Evolutionary conservation across 2,797 vertebrate species (phyloP).

Genomic region (Moxostoma hubbsi): DNA sequence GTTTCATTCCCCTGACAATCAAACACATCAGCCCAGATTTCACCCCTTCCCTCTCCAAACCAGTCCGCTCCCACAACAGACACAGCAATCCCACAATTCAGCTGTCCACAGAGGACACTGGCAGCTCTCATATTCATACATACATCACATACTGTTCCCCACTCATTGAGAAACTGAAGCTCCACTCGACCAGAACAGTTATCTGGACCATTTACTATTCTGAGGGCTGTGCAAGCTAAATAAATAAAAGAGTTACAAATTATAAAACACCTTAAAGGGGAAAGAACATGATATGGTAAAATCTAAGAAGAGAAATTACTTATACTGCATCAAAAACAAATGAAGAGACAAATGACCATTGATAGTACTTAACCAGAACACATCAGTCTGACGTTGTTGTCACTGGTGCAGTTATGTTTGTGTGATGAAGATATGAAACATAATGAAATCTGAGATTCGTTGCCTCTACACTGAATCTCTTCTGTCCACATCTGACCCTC

Average conservation of each 20-base stretch:
- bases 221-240: not conserved
- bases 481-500: no score
- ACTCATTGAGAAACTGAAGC: not conserved
- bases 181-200: not conserved
- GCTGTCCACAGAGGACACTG: conserved; percentile 48
- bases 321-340: no score
- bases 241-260: not conserved
- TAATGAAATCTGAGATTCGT: conserved; percentile 45
- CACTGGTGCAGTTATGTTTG: no score
- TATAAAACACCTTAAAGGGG: not conserved
- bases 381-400: no score
- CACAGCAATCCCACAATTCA: conserved; percentile 53
- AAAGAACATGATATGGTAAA: no score
- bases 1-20: conserved; percentile 48
- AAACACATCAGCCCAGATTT: conserved; percentile 50
- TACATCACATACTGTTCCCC: conserved; percentile 53
- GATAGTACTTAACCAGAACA: no score
- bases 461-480: no score
- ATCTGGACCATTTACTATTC: not conserved
- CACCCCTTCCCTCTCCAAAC: conserved; percentile 44
- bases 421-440: no score
- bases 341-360: no score
- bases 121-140: conserved; percentile 50
- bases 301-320: no score
- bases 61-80: conserved; percentile 35